Base-by-base conservation (phyloP, 2,888 invertebrate genomes). In the Orthonevra nobilis region DNA sequence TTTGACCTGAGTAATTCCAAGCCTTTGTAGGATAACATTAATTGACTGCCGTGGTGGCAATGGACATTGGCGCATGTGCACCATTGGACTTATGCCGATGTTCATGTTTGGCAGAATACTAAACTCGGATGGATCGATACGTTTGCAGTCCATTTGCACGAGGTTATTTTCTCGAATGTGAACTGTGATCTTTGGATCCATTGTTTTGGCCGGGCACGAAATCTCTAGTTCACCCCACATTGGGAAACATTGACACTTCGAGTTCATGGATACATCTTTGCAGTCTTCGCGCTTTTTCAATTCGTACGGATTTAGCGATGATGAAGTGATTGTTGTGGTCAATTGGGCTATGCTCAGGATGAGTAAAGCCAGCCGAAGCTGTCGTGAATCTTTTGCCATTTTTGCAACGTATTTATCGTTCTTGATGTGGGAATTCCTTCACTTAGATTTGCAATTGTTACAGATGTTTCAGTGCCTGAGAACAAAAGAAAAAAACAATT, bases 21-120 rank as follows among this genome's bases (percentile, higher is more conserved):
- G 61, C n/a, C 85, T 83, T n/a, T 88, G 85, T 12, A 88, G 81
- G 17, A 88, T 84, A 1, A 83, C 83, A 10, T 85, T 83, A 28
- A 91, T 90, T 86, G 82, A 90, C 87, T 86, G 90, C 88, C 86
- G 83, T 0, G 83, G 83, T 0, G 89, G 89, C 74, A 89, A 75
- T 1, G 89, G 88, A 54, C 89, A 89, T 5, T 86, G 84, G 19
- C 85, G 83, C 17, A 89, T 87, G 63, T 87, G 86, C 2, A 89
- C 87, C 36, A 81, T 84, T 0, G 85, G 83, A 1, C 83, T 84
- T 42, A 81, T 84, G 7, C 87, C 87, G 30, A 88, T 85, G n/a
- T 83, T 81, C 83, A 88, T 83, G 9, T 82, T 69, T 0, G 89
- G 89, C 79, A 89, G 66, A 15, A 85, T 74, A 1, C 82, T 83